Conservation (phyloP, 2,797 vertebrate species). For the Scolopax bukidnonensis region DNA sequence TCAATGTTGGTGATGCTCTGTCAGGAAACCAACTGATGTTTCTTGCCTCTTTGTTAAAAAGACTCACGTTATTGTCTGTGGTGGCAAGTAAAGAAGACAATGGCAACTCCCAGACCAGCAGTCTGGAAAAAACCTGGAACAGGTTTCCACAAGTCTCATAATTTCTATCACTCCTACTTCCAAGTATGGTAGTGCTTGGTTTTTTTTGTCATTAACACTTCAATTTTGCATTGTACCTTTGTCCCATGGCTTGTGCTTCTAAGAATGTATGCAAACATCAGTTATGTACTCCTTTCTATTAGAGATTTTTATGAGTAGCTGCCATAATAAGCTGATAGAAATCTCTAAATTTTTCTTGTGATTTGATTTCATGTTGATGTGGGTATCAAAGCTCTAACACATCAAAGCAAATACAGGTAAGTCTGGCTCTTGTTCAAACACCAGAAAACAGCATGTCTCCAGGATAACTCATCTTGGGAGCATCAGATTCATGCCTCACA, state of each 20-base stretch:
- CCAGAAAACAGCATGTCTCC: background rate
- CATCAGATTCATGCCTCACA: background rate
- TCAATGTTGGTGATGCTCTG: background rate
- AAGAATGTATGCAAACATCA: background rate
- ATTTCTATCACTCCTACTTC: background rate
- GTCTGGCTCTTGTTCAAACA: background rate
- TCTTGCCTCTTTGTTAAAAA: background rate
- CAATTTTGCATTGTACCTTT: background rate
- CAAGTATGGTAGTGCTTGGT: background rate
- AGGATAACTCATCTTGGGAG: background rate
- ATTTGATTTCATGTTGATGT: constrained; percentile 16
- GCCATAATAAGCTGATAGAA: background rate
- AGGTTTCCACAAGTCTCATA: background rate
- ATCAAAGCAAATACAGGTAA: constrained; percentile 1
- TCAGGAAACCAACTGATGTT: background rate
- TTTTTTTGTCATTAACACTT: background rate
- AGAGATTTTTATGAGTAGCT: background rate
- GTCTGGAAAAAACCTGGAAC: background rate
- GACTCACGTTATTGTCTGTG: background rate
- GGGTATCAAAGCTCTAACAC: constrained; percentile 5
- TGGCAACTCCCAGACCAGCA: background rate
- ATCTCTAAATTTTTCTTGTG: constrained; percentile 28
- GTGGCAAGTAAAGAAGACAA: background rate
- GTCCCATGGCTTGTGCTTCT: background rate
- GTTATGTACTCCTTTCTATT: background rate